Evolutionary conservation across 2,113 vertebrate genomes (phyloP).

Genomic region (Notarius lentiginosus): DNA sequence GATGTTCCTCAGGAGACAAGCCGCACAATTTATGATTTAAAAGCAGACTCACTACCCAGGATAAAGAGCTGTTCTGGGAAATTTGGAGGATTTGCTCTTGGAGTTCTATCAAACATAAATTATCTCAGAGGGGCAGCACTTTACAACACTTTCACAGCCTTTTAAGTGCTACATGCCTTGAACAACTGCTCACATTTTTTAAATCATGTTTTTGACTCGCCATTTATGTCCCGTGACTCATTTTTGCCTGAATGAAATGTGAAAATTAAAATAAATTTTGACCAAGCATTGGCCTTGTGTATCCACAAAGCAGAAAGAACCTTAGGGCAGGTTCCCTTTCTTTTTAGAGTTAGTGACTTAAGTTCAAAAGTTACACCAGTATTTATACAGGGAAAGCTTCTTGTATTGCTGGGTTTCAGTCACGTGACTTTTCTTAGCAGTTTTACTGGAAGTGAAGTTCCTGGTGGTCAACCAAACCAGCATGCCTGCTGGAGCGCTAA

Average conservation of each 20-base stretch:
- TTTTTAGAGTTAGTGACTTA: neutral
- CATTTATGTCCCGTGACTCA: neutral
- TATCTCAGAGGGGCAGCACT: neutral
- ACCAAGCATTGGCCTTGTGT: neutral
- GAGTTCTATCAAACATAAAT: conserved; percentile 3
- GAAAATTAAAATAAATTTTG: neutral
- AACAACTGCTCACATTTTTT: neutral
- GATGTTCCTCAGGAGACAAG: neutral
- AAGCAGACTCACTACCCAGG: conserved; percentile 20
- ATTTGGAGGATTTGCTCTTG: conserved; percentile 7
- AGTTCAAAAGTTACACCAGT: neutral
- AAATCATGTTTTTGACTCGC: neutral
- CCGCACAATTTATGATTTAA: conserved; percentile 5
- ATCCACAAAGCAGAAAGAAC: neutral
- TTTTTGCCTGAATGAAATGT: neutral
- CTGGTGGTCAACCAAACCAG: too few relatives aligned
- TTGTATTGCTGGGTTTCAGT: too few relatives aligned
- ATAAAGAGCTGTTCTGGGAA: conserved; percentile 7
- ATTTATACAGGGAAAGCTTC: neutral
- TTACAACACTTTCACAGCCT: neutral
- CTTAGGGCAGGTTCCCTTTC: neutral
- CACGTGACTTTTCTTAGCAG: too few relatives aligned
- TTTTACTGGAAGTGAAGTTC: too few relatives aligned
- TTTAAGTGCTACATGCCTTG: neutral
- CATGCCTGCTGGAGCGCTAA: too few relatives aligned